phyloP scores from a whole-genome alignment of 2,888 invertebrate species.

The Nasonovia ribisnigri region DNA sequence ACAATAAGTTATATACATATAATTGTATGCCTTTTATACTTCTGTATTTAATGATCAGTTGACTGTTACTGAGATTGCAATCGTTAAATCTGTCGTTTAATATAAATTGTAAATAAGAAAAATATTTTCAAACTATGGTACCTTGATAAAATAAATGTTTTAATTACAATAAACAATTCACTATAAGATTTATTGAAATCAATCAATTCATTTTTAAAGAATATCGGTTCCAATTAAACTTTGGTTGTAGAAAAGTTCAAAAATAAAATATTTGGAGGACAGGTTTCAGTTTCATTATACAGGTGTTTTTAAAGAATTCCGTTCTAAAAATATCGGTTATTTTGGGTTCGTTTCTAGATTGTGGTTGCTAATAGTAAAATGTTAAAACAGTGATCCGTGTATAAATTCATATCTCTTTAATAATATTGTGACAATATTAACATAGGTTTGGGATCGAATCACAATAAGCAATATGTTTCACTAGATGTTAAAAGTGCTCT shows the following conservation, averaged over 20 bases:
- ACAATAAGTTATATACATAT: too few relatives aligned
- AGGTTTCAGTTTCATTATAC: not conserved
- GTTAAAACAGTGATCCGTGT: not conserved
- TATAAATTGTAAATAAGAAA: not conserved
- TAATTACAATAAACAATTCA: not conserved
- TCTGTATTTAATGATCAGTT: not conserved
- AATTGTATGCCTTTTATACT: too few relatives aligned
- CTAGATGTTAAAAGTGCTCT: not conserved
- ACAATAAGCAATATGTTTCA: not conserved
- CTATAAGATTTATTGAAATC: not conserved
- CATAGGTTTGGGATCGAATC: not conserved
- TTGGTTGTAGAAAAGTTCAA: not conserved
- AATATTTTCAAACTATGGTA: too few relatives aligned
- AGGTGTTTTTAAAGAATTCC: not conserved
- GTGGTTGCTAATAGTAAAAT: not conserved
- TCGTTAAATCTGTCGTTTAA: not conserved
- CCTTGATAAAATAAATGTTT: not conserved
- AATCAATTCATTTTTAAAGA: not conserved
- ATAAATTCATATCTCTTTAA: not conserved
- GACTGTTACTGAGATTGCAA: not conserved
- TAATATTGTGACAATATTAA: not conserved
- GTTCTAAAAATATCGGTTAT: not conserved
- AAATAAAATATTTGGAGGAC: not conserved
- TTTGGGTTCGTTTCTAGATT: not conserved
- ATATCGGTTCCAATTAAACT: not conserved